Evolutionary conservation across 2,888 invertebrate genomes (phyloP).

Genomic region (Heliconius cydno): DNA sequence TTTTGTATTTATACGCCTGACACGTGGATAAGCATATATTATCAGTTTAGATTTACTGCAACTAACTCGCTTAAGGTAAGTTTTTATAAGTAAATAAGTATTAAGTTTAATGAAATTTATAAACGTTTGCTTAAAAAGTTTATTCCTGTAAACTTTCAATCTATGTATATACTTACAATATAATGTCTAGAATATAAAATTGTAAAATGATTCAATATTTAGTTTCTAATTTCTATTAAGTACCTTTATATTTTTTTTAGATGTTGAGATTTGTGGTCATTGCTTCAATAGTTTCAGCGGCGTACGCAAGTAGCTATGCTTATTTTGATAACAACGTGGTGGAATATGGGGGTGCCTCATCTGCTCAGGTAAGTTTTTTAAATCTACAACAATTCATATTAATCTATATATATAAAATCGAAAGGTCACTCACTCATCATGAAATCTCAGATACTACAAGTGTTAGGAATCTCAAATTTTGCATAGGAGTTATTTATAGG

Average conservation of each 20-base stretch:
- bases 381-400: background rate
- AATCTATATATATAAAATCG: no score
- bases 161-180: background rate
- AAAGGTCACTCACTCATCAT: no score
- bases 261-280: slow-evolving; percentile 48
- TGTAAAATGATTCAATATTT: background rate
- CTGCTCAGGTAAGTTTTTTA: slow-evolving; percentile 51
- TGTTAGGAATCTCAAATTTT: no score
- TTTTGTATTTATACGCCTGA: slow-evolving; percentile 32
- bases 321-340: slow-evolving; percentile 55
- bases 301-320: slow-evolving; percentile 44
- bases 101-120: background rate
- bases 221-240: background rate
- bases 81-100: background rate
- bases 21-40: slow-evolving; percentile 7
- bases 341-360: slow-evolving; percentile 50
- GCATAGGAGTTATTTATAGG: no score
- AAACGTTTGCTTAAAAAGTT: background rate
- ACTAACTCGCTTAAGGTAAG: slow-evolving; percentile 5
- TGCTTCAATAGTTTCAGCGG: slow-evolving; percentile 46
- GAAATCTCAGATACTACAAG: no score
- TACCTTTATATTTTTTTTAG: slow-evolving; percentile 37
- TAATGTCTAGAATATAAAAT: no score
- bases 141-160: background rate
- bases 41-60: background rate